Base-by-base conservation (phyloP, 2,888 invertebrate species). In the Asteroscopus sphinx region DNA sequence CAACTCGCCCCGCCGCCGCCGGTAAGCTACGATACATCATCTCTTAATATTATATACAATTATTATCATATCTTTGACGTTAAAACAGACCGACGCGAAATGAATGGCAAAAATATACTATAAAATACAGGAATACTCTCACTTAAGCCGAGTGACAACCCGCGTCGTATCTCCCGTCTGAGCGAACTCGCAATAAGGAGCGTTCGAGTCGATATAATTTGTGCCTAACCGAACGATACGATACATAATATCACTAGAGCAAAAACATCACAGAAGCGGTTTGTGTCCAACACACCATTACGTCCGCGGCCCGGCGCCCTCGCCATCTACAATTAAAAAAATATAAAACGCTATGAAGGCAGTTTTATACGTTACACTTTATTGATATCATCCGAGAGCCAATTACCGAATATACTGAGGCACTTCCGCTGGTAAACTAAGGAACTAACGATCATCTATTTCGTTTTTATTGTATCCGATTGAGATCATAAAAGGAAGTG, bases 341-440 rank as follows among this genome's bases (percentile, higher is more conserved):
- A 91, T 93, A 92, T 86, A 91, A 92, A 92, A 92, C 87, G 88
- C 90, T 91, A 89, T 86, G 73, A 87, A 92, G 89, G 90, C 92
- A 87, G 86, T 88, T 88, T 81, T 79, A 80, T 81, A 87, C 80
- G 81, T 84, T 83, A 87, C 82, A 81, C 80, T 80, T 80, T 83
- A 85, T 83, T 86, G 88, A 87, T 85, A 88, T 87, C 73, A 83
- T 86, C 79, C 80, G 76, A 81, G 85, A 85, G 86, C 86, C 88
- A 79, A 80, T 83, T 81, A 76, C 75, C 65, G 64, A 73, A 80
- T 79, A 80, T 81, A 80, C 76, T 68, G 82, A 93, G 93, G 92
- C 93, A 93, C 92, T 92, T 92, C 83, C 77, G 83, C 85, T 85
- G 86, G 46, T 81, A 78, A 71, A 81, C 82, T 82, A 83, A 70